Evolutionary conservation across 1,140 invertebrate genomes (phyloP).

Genomic region (Calephelis virginiensis): DNA sequence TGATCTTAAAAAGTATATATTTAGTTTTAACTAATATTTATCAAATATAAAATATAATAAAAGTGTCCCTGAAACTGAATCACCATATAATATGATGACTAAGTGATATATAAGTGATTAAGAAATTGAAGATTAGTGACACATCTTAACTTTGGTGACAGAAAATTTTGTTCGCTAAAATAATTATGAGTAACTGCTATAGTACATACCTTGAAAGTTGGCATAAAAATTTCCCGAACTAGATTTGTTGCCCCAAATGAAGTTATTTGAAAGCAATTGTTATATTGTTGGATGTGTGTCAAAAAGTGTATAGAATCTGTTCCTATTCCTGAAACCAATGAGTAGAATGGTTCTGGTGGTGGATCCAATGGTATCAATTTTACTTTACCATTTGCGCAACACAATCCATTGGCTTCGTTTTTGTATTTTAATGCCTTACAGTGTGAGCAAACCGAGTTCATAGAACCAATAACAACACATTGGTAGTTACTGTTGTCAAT

Average conservation of each 20-base stretch:
- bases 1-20: slow-evolving; percentile 25
- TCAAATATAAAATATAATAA: no score
- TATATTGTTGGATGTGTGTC: slow-evolving; percentile 45
- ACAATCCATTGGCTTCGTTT: slow-evolving; percentile 57
- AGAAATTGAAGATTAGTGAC: no score
- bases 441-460: slow-evolving; percentile 46
- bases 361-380: slow-evolving; percentile 41
- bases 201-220: slow-evolving; percentile 27
- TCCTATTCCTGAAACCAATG: slow-evolving; percentile 41
- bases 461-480: slow-evolving; percentile 40
- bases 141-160: no score
- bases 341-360: slow-evolving; percentile 45
- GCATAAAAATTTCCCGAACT: slow-evolving; percentile 35
- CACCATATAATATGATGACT: neutral
- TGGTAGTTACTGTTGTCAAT: slow-evolving; percentile 41
- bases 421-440: slow-evolving; percentile 61
- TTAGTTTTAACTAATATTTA: no score
- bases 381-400: slow-evolving; percentile 52
- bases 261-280: slow-evolving; percentile 44
- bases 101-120: no score
- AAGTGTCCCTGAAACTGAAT: no score
- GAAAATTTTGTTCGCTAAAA: neutral
- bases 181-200: slow-evolving; percentile 23
- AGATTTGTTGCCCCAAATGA: slow-evolving; percentile 43
- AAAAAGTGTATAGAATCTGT: slow-evolving; percentile 50